A percentile compares a stretch with the other conserved stretches of the same genome.
Conservation (phyloP, 2,797 vertebrate species). For the Valencia hispanica region DNA sequence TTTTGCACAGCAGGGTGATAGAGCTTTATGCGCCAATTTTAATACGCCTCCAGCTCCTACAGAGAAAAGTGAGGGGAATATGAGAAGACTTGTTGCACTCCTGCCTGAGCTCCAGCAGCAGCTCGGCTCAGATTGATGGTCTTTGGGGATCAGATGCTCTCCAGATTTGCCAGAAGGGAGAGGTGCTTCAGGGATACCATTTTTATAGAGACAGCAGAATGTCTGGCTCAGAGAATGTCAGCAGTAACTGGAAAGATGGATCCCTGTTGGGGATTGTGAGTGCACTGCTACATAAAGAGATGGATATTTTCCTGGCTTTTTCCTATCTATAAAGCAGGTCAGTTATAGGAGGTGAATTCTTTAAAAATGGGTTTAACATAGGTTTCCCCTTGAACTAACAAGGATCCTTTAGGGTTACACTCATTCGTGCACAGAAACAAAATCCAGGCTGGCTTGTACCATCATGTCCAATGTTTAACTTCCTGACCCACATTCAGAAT, state of each 20-base stretch:
- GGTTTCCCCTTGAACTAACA: constrained; percentile 9
- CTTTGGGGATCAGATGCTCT: constrained; percentile 63
- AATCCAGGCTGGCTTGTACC: not conserved
- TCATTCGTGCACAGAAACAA: not conserved
- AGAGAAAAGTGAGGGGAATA: constrained; percentile 48
- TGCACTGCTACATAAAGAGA: constrained; percentile 18
- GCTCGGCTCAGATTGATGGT: constrained; percentile 67
- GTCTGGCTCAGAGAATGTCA: constrained; percentile 54
- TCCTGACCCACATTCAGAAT: not conserved
- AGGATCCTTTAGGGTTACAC: constrained; percentile 14
- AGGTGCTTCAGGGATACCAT: constrained; percentile 45
- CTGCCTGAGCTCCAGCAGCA: constrained; percentile 34
- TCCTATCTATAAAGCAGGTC: constrained; percentile 31
- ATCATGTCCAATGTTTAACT: not conserved
- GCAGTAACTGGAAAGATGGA: constrained; percentile 34
- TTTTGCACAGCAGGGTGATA: constrained; percentile 11
- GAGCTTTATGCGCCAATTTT: constrained; percentile 7
- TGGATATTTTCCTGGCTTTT: constrained; percentile 17
- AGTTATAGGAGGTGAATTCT: constrained; percentile 20
- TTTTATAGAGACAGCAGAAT: constrained; percentile 69
- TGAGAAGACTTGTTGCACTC: constrained; percentile 70
- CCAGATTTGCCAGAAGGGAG: constrained; percentile 59
- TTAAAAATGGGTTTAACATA: constrained; percentile 31
- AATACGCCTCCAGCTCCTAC: constrained; percentile 39
- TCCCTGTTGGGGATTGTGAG: constrained; percentile 10